Evolutionary conservation across 2,888 invertebrate genomes (phyloP), one percentile per base, ranked within the genome.

Genomic region (Ormyrus pomaceus): DNA sequence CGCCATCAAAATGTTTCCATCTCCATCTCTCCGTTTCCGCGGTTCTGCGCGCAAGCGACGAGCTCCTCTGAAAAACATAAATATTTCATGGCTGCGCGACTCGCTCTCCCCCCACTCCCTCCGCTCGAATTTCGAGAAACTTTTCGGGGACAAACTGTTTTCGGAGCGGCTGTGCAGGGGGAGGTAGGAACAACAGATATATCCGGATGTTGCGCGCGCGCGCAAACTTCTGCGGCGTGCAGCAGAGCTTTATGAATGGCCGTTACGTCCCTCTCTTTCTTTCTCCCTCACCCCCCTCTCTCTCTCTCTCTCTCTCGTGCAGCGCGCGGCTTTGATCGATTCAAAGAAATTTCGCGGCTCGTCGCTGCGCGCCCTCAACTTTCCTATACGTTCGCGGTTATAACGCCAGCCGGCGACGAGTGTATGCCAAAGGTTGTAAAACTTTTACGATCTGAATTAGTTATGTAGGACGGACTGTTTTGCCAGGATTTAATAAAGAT

Each of bases 31-130:
- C 34, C 72, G 68, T 82, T 76, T 79, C 78, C 70, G 61, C 64
- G 7, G 48, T 55, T 51, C 6, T 53, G 8, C 50, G 46, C 48
- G 13, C 13, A 48, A 64, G 64, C 48, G 64, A 34, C 34, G 64
- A 81, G 80, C 82, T 34, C 34, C 83, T 83, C 85, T 83, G 83
- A 84, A 84, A 84, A 84, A 82, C 85, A 87, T 87, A 88, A 88
- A 89, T 88, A 88, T 88, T 88, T 88, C 86, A 88, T 86, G 84
- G 83, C 83, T 75, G 69, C 68, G 73, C 62, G 71, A 82, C 77
- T 81, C 78, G 76, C 58, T n/a, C 5, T 9, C 72, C 50, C 46
- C 59, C 45, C 10, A 19, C 70, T 19, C 58, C 48, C 46, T 9
- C 10, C 10, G 50, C 50, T 34, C 34, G 72, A 71, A 77, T 79